Evolutionary conservation across 2,797 vertebrate species (phyloP), one percentile per base, ranked within the genome.

Genomic region (Tadarida brasiliensis): DNA sequence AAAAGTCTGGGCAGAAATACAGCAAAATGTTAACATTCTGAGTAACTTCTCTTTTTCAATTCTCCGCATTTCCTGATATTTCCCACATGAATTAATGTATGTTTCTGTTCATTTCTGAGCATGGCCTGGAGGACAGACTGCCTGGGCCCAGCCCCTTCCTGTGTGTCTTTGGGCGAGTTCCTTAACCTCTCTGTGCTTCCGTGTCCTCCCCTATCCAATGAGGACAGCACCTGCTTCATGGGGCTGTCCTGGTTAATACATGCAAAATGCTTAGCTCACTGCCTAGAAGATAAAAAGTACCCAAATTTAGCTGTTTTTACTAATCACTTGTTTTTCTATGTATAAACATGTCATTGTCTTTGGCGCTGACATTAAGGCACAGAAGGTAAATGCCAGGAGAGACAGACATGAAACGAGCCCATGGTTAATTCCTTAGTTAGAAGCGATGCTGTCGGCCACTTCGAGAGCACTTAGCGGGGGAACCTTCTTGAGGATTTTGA

Each of bases 381-480:
- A 65, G 89, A 76, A 35, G 49, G 74, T 33, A 30, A 33, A 33
- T 59, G 54, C 89, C 87, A 49, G 39, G 3, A 11, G 91, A 86
- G 93, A 39, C 11, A 19, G 74, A 61, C 68, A 30, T 80, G 78
- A 57, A 59, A 47, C 26, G 82, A 33, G 47, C 91, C 78, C 86
- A 8, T 4, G 49, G 19, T 56, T 24, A 33, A 16, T 96, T 87
- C 94, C 44, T 71, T 17, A 20, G 24, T 20, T 3, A 3, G 33
- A 57, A 35, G 47, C 3, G 8, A 1, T 0, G 59, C 91, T 33
- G 61, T 2, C 2, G 0, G 35, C 22, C 8, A 0, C n/a, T 7
- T 8, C 0, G 30, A 76, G 57, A 71, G 82, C 90, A 5, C 71
- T 77, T 67, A 20, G 11, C 57, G 0, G 20, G 14, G 76, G 68